Evolutionary conservation across 2,113 vertebrate genomes (phyloP), one percentile per base, ranked within the genome.

Genomic region (Colinus virginianus): DNA sequence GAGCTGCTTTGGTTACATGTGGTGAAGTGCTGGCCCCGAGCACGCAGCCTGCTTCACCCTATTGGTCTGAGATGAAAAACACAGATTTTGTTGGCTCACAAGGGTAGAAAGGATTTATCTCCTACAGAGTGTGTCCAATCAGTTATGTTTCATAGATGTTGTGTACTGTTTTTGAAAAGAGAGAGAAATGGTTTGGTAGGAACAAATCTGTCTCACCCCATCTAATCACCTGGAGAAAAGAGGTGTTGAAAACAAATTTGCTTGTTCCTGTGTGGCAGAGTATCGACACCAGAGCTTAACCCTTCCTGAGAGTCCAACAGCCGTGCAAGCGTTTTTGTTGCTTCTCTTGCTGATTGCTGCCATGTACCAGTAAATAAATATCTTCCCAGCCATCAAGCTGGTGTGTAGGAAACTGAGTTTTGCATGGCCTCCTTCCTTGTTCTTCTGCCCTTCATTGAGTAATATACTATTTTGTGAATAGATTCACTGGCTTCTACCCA

Each of bases 211-310:
- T 90, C 78, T 95, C 45, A 38, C 49, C 34, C 53, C 80, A 88
- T 79, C 87, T 90, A 87, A 93, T 90, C 53, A 84, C 67, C 43
- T 42, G 48, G 40, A 90, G 56, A 66, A 76, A 92, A 32, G 91
- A 90, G 51, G 67, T 89, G 63, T 69, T 93, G 87, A 92, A 94
- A 95, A 93, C 49, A 92, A 94, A 88, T 96, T 92, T 93, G 49
- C 45, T 82, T 0, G 5, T 87, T 94, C 48, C 51, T 85, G 21
- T 88, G 76, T 82, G 86, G 67, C 58, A 72, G 79, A 71, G n/a
- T 22, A 90, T 66, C 53, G 66, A 42, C 70, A 87, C 28, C 48
- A 78, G 84, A 64, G 40, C 26, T 75, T 68, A 84, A 80, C 30
- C 23, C 92, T 87, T 89, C 30, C 80, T 72, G 62, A 74, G 48